These are phyloP conservation scores for Molanna angustata DNA, from an alignment of 2,888 invertebrate species.

Conservation along the genomic window DNA sequence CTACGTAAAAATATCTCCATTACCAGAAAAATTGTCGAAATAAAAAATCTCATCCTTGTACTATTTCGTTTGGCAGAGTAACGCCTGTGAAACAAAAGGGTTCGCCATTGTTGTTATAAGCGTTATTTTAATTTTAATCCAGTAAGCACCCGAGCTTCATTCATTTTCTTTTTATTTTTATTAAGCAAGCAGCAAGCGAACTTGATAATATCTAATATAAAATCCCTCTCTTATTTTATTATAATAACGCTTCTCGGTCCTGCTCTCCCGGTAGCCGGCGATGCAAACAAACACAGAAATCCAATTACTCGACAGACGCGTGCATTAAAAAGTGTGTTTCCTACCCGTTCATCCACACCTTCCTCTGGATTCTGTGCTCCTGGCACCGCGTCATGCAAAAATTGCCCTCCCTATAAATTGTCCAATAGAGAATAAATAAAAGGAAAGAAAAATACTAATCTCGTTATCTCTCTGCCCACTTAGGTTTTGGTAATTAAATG, in stretches of 20 bases:
- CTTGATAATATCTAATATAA: constrained; percentile 8
- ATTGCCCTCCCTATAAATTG: too few species aligned
- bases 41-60: too few species aligned
- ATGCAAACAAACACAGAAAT: constrained; percentile 22
- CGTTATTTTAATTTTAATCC: not conserved
- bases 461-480: too few species aligned
- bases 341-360: not conserved
- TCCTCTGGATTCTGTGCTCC: not conserved
- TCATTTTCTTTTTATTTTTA: constrained; percentile 5
- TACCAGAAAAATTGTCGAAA: too few species aligned
- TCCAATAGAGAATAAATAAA: too few species aligned
- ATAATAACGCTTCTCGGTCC: too few species aligned
- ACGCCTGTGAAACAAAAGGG: too few species aligned
- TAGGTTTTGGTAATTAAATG: too few species aligned
- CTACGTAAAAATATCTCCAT: too few species aligned
- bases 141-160: not conserved
- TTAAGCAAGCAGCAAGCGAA: constrained; percentile 7
- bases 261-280: constrained; percentile 4
- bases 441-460: too few species aligned
- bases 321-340: constrained; percentile 15
- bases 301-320: constrained; percentile 21
- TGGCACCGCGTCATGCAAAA: not conserved
- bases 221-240: constrained; percentile 8
- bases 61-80: too few species aligned
- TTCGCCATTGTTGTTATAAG: too few species aligned